These are phyloP conservation scores for Globia sparganii DNA, from an alignment of 2,888 invertebrate species.

Conservation along the genomic window DNA sequence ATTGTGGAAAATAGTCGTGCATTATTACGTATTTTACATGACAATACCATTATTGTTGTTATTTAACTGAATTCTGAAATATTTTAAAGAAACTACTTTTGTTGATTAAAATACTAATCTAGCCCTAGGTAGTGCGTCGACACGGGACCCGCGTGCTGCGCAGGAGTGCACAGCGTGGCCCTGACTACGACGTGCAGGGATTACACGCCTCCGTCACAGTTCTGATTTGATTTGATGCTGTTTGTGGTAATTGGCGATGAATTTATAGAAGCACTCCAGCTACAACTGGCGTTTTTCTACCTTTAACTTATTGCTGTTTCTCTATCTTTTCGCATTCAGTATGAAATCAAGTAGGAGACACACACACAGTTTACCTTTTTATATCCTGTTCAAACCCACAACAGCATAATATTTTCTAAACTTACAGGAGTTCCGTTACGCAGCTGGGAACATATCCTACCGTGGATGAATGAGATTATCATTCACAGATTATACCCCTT, in stretches of 20 bases:
- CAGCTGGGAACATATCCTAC: constrained; percentile 22
- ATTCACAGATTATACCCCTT: constrained; percentile 40
- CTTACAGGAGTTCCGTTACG: constrained; percentile 26
- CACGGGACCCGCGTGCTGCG: constrained; percentile 1
- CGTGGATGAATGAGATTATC: constrained; percentile 23
- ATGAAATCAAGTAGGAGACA: neutral
- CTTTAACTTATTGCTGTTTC: constrained; percentile 6
- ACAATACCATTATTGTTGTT: constrained; percentile 2
- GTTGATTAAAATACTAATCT: neutral
- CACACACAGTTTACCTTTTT: neutral
- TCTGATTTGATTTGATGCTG: constrained; percentile 15
- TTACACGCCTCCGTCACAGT: constrained; percentile 29
- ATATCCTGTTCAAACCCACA: neutral
- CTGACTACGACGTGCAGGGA: constrained; percentile 32
- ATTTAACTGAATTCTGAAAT: neutral
- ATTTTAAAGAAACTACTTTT: too few relatives aligned
- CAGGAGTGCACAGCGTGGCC: constrained; percentile 41
- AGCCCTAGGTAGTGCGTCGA: neutral
- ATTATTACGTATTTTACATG: constrained; percentile 19
- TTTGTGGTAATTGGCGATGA: constrained; percentile 7
- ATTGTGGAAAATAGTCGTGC: constrained; percentile 37
- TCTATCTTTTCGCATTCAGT: neutral
- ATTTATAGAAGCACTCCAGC: constrained; percentile 7
- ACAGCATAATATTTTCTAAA: constrained; percentile 19
- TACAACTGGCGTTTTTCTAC: neutral